Conservation (phyloP, 2,888 invertebrate genomes). For the Linyphia triangularis region DNA sequence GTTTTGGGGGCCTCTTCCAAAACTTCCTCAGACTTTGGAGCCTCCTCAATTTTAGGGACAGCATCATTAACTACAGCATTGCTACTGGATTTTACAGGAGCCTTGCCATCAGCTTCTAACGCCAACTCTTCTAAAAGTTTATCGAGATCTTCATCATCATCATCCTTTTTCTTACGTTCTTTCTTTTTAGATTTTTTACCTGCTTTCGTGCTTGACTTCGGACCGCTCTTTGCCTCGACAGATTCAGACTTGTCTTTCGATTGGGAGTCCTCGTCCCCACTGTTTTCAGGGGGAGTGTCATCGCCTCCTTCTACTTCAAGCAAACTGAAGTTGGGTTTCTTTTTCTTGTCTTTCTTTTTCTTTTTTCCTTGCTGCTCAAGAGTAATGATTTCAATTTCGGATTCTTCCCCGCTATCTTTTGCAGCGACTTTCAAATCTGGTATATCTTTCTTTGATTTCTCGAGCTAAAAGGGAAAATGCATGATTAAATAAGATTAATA, state of each 20-base stretch:
- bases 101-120: slow-evolving; percentile 87
- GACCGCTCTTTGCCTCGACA: not conserved
- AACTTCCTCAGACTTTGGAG: not conserved
- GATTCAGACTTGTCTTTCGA: slow-evolving; percentile 9
- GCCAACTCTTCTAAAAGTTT: slow-evolving; percentile 90
- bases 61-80: not conserved
- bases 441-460: slow-evolving; percentile 13
- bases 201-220: slow-evolving; percentile 27
- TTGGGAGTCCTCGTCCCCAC: no score
- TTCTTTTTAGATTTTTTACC: slow-evolving; percentile 75
- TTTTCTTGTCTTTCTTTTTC: slow-evolving; percentile 67
- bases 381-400: slow-evolving; percentile 65
- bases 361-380: slow-evolving; percentile 66
- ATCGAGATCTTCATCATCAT: slow-evolving; percentile 89
- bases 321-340: slow-evolving; percentile 62
- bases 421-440: slow-evolving; percentile 1
- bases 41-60: not conserved
- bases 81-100: slow-evolving; percentile 25
- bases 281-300: slow-evolving; percentile 49
- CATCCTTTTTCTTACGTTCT: slow-evolving; percentile 81
- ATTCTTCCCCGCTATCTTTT: slow-evolving; percentile 63
- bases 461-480: slow-evolving; percentile 5
- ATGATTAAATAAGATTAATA: no score
- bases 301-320: slow-evolving; percentile 68
- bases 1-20: not conserved